phyloP scores from a whole-genome alignment of 2,113 vertebrate genomes.

The Hymenochirus boettgeri region DNA sequence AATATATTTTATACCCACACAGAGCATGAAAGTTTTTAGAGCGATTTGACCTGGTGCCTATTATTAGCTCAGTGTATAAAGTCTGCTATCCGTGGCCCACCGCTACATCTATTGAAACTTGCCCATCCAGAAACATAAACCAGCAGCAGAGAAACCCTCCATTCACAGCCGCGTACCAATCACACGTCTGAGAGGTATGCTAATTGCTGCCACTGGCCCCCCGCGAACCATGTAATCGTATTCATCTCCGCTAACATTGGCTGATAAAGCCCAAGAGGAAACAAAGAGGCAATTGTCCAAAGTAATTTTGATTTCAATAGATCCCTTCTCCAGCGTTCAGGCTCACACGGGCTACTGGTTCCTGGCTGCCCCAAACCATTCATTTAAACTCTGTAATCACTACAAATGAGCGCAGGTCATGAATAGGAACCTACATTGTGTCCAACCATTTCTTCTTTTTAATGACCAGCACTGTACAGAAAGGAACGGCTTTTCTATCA shows the following conservation, averaged over 20 bases:
- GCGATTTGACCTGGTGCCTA: background rate
- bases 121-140: conserved; percentile 28
- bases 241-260: conserved; percentile 60
- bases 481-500: too few species aligned
- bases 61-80: conserved; percentile 22
- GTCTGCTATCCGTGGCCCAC: conserved; percentile 21
- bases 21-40: background rate
- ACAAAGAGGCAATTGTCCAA: conserved; percentile 63
- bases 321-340: conserved; percentile 53
- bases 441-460: too few species aligned
- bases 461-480: too few species aligned
- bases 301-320: conserved; percentile 54
- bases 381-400: conserved; percentile 53
- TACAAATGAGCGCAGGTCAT: accelerated
- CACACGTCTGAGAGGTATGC: conserved; percentile 38
- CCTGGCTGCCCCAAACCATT: conserved; percentile 55
- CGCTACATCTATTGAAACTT: conserved; percentile 26
- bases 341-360: conserved; percentile 50
- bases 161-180: conserved; percentile 34
- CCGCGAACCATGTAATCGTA: conserved; percentile 41
- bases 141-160: conserved; percentile 1
- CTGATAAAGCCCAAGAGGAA: conserved; percentile 54
- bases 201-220: conserved; percentile 20
- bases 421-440: conserved; percentile 26
- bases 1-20: too few species aligned